Evolutionary conservation across 2,888 invertebrate species (phyloP).

Genomic region (Cheilosia pagana): DNA sequence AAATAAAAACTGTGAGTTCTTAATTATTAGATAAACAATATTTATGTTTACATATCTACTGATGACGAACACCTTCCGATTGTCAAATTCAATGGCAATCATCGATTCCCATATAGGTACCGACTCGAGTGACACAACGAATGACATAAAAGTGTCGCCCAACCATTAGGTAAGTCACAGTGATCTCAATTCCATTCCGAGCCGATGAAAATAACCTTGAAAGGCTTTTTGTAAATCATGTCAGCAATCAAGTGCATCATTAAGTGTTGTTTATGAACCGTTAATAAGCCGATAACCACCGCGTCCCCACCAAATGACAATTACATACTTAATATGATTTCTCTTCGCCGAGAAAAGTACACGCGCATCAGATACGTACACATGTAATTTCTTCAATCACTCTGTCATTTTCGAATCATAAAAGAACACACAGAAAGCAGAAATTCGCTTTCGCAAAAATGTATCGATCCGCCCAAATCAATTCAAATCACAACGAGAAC

Average conservation of each 20-base stretch:
- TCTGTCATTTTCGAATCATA: slow-evolving; percentile 31
- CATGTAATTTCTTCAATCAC: slow-evolving; percentile 1
- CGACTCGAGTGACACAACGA: neutral
- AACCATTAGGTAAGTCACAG: slow-evolving; percentile 11
- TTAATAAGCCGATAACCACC: slow-evolving; percentile 44
- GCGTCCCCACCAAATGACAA: slow-evolving; percentile 32
- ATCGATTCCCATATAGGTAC: no score
- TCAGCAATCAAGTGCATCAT: slow-evolving; percentile 27
- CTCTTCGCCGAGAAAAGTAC: slow-evolving; percentile 15
- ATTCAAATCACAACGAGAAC: slow-evolving; percentile 21
- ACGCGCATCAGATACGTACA: slow-evolving; percentile 1
- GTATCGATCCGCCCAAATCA: slow-evolving; percentile 16
- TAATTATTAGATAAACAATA: no score
- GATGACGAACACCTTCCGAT: no score
- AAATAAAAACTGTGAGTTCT: no score
- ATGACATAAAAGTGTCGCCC: neutral
- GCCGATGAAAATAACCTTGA: slow-evolving; percentile 4
- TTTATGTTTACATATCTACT: no score
- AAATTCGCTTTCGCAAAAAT: slow-evolving; percentile 31
- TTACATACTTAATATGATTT: slow-evolving; percentile 56
- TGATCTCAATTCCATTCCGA: neutral
- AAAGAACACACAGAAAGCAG: slow-evolving; percentile 19
- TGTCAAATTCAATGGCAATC: no score
- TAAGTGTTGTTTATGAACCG: neutral
- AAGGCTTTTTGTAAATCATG: neutral